A percentile compares a stretch with the other conserved stretches of the same genome.
Conservation (phyloP, 2,888 invertebrate species). For the Desoria tigrina region DNA sequence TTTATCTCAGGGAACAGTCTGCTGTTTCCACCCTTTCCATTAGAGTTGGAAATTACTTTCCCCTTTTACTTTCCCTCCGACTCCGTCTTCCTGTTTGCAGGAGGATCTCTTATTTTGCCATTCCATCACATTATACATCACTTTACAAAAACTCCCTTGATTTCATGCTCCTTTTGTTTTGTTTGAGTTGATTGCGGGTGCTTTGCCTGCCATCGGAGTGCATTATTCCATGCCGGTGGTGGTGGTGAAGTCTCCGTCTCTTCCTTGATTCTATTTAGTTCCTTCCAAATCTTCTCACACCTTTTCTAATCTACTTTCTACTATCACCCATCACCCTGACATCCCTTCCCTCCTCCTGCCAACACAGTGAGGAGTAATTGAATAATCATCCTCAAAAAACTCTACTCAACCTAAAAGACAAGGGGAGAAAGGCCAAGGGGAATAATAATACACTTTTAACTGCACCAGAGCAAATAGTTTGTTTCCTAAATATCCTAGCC, state of each 20-base stretch:
- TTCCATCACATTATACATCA: slow-evolving; percentile 14
- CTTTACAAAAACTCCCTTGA: slow-evolving; percentile 13
- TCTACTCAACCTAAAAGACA: slow-evolving; percentile 10
- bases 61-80: slow-evolving; percentile 17
- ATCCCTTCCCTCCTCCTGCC: background rate
- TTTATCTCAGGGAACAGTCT: no score
- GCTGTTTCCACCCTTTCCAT: slow-evolving; percentile 26
- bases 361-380: slow-evolving; percentile 26
- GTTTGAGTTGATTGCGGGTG: slow-evolving; percentile 17
- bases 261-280: slow-evolving; percentile 4
- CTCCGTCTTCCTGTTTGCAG: slow-evolving; percentile 17
- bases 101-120: background rate
- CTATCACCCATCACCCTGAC: background rate
- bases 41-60: slow-evolving; percentile 34
- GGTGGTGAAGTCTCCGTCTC: slow-evolving; percentile 3
- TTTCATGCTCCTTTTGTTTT: slow-evolving; percentile 21
- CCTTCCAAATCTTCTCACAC: background rate
- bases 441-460: slow-evolving; percentile 27
- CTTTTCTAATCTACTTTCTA: background rate
- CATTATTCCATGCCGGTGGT: background rate
- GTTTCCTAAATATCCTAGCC: background rate
- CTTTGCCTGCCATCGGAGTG: slow-evolving; percentile 6
- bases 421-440: slow-evolving; percentile 14
- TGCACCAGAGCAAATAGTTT: slow-evolving; percentile 5
- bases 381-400: slow-evolving; percentile 40